Evolutionary conservation across 2,888 invertebrate genomes (phyloP).

Genomic region (Sylvicola fuscatus): DNA sequence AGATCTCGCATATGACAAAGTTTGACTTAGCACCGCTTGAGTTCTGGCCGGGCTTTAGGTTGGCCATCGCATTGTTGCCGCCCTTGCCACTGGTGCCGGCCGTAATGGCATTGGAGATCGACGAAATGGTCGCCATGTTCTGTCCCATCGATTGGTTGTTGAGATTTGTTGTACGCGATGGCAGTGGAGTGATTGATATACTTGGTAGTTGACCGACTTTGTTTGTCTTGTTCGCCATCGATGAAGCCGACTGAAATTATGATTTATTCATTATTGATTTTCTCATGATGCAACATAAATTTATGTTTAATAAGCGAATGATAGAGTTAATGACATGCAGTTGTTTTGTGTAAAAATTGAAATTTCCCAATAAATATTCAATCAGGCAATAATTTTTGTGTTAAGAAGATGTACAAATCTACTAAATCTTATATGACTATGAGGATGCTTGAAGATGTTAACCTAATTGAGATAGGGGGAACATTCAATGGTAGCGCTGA

Average conservation of each 20-base stretch:
- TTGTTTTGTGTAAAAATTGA: no score
- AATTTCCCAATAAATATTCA: no score
- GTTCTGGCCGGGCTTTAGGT: constrained; percentile 29
- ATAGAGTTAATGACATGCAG: no score
- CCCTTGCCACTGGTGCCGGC: constrained; percentile 5
- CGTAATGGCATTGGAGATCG: constrained; percentile 10
- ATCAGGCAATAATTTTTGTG: no score
- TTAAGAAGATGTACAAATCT: no score
- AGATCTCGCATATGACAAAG: constrained; percentile 91
- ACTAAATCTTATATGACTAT: no score
- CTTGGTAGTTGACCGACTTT: constrained; percentile 45
- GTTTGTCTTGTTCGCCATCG: background rate
- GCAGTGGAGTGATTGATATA: constrained; percentile 77
- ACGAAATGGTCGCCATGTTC: constrained; percentile 12
- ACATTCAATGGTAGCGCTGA: no score
- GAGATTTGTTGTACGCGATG: constrained; percentile 19
- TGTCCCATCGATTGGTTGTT: constrained; percentile 18
- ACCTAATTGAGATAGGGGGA: no score
- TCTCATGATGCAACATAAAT: no score
- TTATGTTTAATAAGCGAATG: no score
- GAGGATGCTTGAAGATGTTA: no score
- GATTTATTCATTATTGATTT: background rate
- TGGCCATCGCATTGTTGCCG: constrained; percentile 16
- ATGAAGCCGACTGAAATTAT: constrained; percentile 3
- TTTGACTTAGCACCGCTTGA: constrained; percentile 41